A percentile compares a stretch with the other conserved stretches of the same genome.
phyloP scores from a whole-genome alignment of 2,888 invertebrate genomes.

The Crossocerus cetratus region DNA sequence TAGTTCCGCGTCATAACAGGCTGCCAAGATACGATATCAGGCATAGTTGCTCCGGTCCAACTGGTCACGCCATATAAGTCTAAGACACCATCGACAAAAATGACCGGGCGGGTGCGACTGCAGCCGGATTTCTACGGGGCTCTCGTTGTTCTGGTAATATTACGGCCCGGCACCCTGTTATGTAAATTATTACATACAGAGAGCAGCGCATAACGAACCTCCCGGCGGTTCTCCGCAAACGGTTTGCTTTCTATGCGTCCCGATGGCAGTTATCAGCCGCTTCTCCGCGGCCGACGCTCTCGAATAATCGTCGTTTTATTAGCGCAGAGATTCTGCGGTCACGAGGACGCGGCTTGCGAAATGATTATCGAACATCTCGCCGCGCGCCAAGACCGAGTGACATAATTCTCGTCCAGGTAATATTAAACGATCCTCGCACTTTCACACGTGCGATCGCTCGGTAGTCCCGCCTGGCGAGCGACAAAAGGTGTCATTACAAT shows the following conservation, averaged over 20 bases:
- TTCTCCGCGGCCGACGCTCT: background rate
- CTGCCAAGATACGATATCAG: too few species aligned
- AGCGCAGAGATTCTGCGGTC: background rate
- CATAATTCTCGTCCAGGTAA: background rate
- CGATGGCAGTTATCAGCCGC: slow-evolving; percentile 26
- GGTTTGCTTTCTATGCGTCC: slow-evolving; percentile 16
- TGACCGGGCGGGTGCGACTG: background rate
- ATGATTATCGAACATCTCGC: slow-evolving; percentile 1
- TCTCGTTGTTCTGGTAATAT: background rate
- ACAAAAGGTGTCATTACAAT: too few species aligned
- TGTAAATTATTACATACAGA: slow-evolving; percentile 63
- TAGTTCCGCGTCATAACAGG: too few species aligned
- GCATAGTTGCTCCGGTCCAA: too few species aligned
- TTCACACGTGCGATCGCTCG: background rate
- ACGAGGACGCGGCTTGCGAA: background rate
- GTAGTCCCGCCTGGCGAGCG: too few species aligned
- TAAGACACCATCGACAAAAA: background rate
- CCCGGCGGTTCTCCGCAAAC: slow-evolving; percentile 32
- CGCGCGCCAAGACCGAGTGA: background rate
- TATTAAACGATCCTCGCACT: background rate
- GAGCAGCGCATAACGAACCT: slow-evolving; percentile 21
- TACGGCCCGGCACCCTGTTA: slow-evolving; percentile 55
- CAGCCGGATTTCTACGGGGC: background rate
- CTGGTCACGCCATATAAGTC: too few species aligned
- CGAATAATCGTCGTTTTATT: background rate